phyloP scores from a whole-genome alignment of 2,797 vertebrate species.

The Forpus xanthops region DNA sequence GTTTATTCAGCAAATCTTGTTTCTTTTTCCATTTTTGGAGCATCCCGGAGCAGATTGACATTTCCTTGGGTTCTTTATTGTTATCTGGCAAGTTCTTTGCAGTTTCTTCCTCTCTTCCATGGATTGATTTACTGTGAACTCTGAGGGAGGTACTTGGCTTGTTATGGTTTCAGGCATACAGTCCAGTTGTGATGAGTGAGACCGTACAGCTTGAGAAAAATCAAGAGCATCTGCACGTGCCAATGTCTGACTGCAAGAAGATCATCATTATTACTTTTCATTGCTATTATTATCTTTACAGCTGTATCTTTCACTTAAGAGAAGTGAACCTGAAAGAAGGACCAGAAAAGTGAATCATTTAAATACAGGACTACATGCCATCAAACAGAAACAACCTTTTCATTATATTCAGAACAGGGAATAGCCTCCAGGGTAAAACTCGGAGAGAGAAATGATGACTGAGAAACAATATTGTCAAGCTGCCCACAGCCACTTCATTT shows the following conservation, averaged over 20 bases:
- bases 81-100: neutral
- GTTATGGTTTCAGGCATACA: neutral
- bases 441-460: neutral
- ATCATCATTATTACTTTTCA: neutral
- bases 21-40: neutral
- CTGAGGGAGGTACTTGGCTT: neutral
- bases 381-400: neutral
- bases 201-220: neutral
- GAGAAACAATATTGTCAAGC: neutral
- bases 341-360: neutral
- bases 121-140: neutral
- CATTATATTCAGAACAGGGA: neutral
- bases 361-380: neutral
- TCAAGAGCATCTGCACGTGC: neutral
- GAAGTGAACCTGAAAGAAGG: neutral
- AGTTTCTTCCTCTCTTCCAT: neutral
- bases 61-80: conserved; percentile 4
- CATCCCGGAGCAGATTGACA: neutral
- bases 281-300: neutral
- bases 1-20: conserved; percentile 6
- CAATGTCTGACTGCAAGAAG: neutral
- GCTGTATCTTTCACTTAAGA: neutral
- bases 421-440: neutral
- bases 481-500: neutral
- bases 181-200: neutral